phyloP scores from a whole-genome alignment of 2,113 vertebrate species.

The Lethenteron camtschaticum region DNA sequence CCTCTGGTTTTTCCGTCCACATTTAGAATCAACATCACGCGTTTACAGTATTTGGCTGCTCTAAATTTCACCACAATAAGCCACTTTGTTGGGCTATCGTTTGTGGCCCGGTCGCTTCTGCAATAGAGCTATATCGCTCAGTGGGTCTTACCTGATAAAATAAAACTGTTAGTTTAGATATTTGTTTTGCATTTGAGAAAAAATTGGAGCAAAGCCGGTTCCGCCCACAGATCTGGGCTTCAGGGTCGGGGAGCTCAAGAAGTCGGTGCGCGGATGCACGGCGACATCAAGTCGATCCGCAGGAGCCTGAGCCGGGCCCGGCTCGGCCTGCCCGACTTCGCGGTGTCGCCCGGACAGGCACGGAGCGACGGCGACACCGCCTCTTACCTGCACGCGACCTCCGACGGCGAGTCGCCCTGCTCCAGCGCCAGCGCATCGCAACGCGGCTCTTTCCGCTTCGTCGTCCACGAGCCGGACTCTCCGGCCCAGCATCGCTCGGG shows the following conservation, averaged over 20 bases:
- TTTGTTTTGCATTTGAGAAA: not conserved
- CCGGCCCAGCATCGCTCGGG: no score
- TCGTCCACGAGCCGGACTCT: not conserved
- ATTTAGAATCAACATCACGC: no score
- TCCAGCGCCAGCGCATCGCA: not conserved
- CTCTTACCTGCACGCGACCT: not conserved
- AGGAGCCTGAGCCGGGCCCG: not conserved
- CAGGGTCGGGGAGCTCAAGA: not conserved
- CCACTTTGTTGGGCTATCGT: slow-evolving; percentile 1
- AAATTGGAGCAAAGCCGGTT: not conserved
- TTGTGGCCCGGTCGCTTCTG: not conserved
- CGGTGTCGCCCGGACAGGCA: not conserved
- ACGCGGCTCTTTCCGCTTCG: slow-evolving; percentile 2
- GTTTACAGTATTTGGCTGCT: not conserved
- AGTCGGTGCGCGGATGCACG: not conserved
- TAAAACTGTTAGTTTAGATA: not conserved
- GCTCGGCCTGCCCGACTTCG: not conserved
- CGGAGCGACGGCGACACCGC: not conserved
- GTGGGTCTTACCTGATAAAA: not conserved
- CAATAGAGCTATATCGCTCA: no score
- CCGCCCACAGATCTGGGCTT: not conserved
- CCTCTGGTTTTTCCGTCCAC: no score
- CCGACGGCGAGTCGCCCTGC: not conserved
- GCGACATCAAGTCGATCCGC: not conserved
- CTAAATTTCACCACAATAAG: not conserved